A percentile compares a stretch with the other conserved stretches of the same genome.
Evolutionary conservation across 2,797 vertebrate species (phyloP).

Genomic region (Hyperoplus lanceolatus): DNA sequence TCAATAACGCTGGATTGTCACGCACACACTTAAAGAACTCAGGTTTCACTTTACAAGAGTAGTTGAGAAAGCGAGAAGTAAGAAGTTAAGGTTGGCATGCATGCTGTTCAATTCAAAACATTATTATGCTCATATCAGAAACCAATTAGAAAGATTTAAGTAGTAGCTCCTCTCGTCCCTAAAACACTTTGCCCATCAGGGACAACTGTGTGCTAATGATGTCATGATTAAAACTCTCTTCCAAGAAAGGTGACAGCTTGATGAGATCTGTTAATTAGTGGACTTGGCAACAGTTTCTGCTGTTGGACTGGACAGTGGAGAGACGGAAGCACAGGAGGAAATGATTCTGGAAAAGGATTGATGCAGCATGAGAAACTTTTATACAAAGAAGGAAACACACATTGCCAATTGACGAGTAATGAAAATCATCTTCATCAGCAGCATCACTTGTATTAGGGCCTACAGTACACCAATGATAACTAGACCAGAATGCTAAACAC

Average conservation of each 20-base stretch:
- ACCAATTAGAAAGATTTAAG: conserved; percentile 7
- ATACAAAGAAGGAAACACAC: neutral
- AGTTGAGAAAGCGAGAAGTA: conserved; percentile 12
- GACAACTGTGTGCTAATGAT: conserved; percentile 39
- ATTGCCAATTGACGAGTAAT: neutral
- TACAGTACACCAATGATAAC: neutral
- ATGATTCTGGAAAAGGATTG: neutral
- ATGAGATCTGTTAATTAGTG: conserved; percentile 51
- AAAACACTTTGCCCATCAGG: conserved; percentile 10
- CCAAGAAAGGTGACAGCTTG: conserved; percentile 36
- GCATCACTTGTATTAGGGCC: neutral
- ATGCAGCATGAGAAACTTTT: conserved; percentile 25
- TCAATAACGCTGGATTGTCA: conserved; percentile 43
- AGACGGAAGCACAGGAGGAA: conserved; percentile 9
- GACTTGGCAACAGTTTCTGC: conserved; percentile 44
- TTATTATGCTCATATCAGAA: conserved; percentile 13
- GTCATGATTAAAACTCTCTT: conserved; percentile 38
- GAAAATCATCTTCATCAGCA: neutral
- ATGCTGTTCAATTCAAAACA: neutral
- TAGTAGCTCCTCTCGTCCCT: neutral
- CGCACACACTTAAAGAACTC: neutral
- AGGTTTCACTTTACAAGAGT: conserved; percentile 24
- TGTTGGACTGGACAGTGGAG: conserved; percentile 26
- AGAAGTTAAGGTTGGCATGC: conserved; percentile 5
- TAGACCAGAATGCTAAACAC: neutral